Conservation (phyloP, 2,888 invertebrate genomes). For the Heteromurus nitidus region DNA sequence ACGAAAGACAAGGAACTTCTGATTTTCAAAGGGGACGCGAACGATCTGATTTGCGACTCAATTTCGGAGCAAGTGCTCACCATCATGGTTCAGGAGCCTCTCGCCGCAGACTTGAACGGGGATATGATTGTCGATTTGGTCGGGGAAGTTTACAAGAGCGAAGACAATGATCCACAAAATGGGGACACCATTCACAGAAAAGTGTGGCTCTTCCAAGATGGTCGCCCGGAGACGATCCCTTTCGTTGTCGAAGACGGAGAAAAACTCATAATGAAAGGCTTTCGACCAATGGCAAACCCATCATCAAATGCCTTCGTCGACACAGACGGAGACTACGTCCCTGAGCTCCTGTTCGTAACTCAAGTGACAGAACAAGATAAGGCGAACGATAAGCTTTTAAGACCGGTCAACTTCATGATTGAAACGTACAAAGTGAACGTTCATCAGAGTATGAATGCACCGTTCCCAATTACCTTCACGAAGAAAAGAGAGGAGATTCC, state of each 20-base stretch:
- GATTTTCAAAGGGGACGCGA: constrained; percentile 51
- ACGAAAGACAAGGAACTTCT: constrained; percentile 38
- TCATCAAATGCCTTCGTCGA: constrained; percentile 68
- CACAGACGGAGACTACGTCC: constrained; percentile 66
- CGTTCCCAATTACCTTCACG: constrained; percentile 13
- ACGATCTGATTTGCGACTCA: constrained; percentile 49
- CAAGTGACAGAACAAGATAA: constrained; percentile 5
- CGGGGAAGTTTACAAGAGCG: constrained; percentile 77
- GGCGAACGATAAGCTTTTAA: neutral
- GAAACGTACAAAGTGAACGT: constrained; percentile 46
- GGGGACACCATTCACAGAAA: constrained; percentile 1
- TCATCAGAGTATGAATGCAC: neutral
- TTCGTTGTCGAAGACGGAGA: constrained; percentile 14
- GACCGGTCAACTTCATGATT: constrained; percentile 6
- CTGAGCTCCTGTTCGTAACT: constrained; percentile 65
- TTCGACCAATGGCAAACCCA: constrained; percentile 50
- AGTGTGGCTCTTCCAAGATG: constrained; percentile 48
- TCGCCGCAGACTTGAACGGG: constrained; percentile 89
- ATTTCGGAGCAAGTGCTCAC: constrained; percentile 15
- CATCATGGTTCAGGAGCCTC: constrained; percentile 78
- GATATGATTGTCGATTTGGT: constrained; percentile 95
- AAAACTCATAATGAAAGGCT: neutral
- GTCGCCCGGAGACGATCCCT: neutral
- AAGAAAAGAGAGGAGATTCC: constrained; percentile 15
- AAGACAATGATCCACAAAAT: neutral